Base-by-base conservation (phyloP, 2,797 vertebrate species). In the Schizopygopsis pylzovi region DNA sequence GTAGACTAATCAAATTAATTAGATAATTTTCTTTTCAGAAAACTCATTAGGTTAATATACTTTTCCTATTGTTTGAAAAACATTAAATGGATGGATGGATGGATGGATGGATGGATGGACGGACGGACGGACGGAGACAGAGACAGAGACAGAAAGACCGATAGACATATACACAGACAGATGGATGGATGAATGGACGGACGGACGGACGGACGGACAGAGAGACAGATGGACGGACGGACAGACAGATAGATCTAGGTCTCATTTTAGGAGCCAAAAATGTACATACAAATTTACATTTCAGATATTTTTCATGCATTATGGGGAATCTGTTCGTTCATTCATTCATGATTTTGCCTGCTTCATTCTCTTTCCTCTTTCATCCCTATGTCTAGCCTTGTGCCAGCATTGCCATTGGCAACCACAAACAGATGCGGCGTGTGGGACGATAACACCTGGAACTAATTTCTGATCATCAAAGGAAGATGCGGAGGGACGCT, bases 361-460 rank as follows among this genome's bases (percentile, higher is more conserved):
- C 63, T 18, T 72, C 49, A 25, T 70, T 70, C 47, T 71, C 33
- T 68, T 41, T 71, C 67, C 59, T 39, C 83, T 84, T 84, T 77
- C 47, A 68, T 84, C 47, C 12, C 47, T 25, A 65, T 49, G 68
- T 54, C 79, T 81, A 11, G 25, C 7, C 54, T 10, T 83, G 39
- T 71, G 63, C 75, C 52, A 79, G 65, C 20, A 12, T 85, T 78
- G 39, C 65, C 65, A 59, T 2, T 28, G 52, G 65, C 52, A 61
- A 85, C 83, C 76, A 12, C 49, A 59, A 79, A 71, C 75, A 79
- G 65, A 79, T 85, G 75, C 49, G 10, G 37, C 16, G 22, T 43
- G 75, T 33, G 65, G 75, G 83, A 25, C 4, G 37, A 6, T 47
- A 85, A 59, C 76, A 79, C 76, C 83, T 85, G 76, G 76, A 79